Evolutionary conservation across 2,888 invertebrate species (phyloP).

Genomic region (Nemotelus pantherinus): DNA sequence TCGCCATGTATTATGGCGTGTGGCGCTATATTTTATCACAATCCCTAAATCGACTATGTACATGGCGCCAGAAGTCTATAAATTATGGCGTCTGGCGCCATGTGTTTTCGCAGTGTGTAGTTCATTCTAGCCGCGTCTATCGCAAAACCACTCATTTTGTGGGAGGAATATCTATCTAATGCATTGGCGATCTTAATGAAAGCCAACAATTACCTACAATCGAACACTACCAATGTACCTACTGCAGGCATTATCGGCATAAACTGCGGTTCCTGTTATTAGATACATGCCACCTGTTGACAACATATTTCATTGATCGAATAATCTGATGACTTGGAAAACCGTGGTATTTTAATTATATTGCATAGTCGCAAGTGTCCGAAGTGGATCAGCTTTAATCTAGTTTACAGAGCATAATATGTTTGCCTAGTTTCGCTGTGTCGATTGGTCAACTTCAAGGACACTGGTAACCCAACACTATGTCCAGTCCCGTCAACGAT

Average conservation of each 20-base stretch:
- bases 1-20: too few relatives aligned
- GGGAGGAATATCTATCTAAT: background rate
- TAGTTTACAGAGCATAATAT: background rate
- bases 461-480: constrained; percentile 27
- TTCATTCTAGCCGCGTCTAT: background rate
- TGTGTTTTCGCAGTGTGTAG: too few relatives aligned
- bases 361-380: background rate
- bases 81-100: too few relatives aligned
- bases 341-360: constrained; percentile 14
- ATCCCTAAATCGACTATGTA: too few relatives aligned
- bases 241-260: too few relatives aligned
- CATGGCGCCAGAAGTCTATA: too few relatives aligned
- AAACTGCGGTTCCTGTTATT: constrained; percentile 19
- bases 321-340: constrained; percentile 7
- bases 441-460: constrained; percentile 29
- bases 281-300: constrained; percentile 44
- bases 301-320: constrained; percentile 27
- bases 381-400: background rate
- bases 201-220: constrained; percentile 17
- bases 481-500: background rate
- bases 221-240: constrained; percentile 15
- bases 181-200: constrained; percentile 15
- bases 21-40: too few relatives aligned
- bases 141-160: constrained; percentile 12
- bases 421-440: constrained; percentile 14